A percentile compares a stretch with the other conserved stretches of the same genome.
These are phyloP conservation scores for Cephalopterus ornatus DNA, from an alignment of 2,113 vertebrate species.

Conservation along the genomic window DNA sequence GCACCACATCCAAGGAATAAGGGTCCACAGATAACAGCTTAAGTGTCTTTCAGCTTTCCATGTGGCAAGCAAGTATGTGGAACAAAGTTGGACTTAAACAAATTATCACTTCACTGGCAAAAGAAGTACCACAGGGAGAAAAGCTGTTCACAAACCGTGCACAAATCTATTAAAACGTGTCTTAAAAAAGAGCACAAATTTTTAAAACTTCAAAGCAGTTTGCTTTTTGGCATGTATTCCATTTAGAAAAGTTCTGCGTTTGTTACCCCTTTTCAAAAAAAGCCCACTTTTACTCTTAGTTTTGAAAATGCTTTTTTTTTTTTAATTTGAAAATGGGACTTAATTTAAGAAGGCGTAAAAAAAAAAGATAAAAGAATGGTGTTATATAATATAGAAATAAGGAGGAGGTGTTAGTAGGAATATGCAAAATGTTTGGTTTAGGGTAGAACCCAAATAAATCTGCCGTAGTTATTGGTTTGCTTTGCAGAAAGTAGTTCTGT, in stretches of 20 bases:
- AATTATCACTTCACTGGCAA: not conserved
- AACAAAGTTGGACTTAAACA: not conserved
- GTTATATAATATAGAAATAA: not conserved
- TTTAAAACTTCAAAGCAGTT: not conserved
- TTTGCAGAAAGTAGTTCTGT: not conserved
- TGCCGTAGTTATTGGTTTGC: not conserved
- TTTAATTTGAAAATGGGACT: not conserved
- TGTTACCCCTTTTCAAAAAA: not conserved
- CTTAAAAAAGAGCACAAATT: not conserved
- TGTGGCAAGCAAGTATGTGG: not conserved
- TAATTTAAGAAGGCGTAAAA: not conserved
- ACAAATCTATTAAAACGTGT: not conserved
- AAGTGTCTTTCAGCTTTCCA: not conserved
- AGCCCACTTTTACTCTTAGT: not conserved
- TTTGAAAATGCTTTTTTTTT: not conserved
- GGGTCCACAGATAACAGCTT: not conserved
- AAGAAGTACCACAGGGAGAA: not conserved
- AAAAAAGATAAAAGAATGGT: accelerated
- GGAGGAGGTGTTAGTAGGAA: not conserved
- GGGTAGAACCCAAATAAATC: not conserved
- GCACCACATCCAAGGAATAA: not conserved
- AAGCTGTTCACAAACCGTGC: not conserved
- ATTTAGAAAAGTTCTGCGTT: not conserved
- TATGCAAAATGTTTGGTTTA: not conserved
- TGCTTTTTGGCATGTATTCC: not conserved